Conservation (phyloP, 2,888 invertebrate genomes). For the Nomada flava region DNA sequence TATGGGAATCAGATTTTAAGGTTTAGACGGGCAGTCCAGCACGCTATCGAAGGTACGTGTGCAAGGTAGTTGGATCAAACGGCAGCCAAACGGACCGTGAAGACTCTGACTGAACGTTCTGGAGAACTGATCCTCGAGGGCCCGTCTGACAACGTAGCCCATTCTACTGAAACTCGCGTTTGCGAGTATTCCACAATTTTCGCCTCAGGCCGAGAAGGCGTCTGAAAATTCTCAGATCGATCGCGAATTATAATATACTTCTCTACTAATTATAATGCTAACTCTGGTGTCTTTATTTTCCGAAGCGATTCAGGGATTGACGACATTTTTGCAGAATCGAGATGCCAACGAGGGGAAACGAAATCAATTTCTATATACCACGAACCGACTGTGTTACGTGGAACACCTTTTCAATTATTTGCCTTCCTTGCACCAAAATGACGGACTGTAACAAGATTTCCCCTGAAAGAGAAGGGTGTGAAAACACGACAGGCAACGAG, state of each 20-base stretch:
- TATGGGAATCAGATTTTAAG: background rate
- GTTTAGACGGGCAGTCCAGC: background rate
- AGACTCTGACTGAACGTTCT: conserved; percentile 43
- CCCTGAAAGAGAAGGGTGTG: background rate
- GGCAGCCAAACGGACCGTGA: conserved; percentile 26
- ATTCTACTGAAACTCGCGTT: background rate
- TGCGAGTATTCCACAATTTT: background rate
- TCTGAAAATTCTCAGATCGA: too few species aligned
- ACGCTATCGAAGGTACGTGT: conserved; percentile 6
- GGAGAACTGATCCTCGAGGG: background rate
- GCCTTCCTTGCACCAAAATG: background rate
- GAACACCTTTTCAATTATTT: background rate
- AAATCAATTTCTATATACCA: background rate
- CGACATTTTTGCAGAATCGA: background rate
- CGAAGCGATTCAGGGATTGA: background rate
- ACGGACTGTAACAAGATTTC: background rate
- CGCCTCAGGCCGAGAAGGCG: too few species aligned
- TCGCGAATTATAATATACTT: too few species aligned
- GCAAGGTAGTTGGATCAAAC: background rate
- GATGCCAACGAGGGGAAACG: background rate
- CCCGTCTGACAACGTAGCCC: background rate
- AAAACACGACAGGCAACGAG: background rate
- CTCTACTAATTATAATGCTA: too few species aligned
- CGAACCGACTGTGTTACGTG: background rate
- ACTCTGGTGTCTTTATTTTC: background rate